Percentiles rank a stretch among this genome's conserved stretches.
phyloP scores from a whole-genome alignment of 2,113 vertebrate species.

The Corythornis madagascariensis region DNA sequence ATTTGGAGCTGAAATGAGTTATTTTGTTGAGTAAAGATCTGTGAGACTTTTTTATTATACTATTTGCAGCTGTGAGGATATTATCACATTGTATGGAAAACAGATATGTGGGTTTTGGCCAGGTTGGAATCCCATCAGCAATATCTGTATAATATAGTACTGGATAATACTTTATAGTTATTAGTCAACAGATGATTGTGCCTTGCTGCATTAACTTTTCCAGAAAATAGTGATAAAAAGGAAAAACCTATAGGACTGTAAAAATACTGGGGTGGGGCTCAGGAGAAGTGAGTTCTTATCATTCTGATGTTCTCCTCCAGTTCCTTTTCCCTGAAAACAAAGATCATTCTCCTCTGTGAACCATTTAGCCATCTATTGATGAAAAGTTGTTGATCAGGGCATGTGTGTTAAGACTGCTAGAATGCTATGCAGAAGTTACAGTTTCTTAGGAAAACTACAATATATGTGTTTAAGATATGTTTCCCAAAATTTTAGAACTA shows the following conservation, averaged over 20 bases:
- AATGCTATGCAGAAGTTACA: neutral
- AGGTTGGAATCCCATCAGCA: fast-evolving
- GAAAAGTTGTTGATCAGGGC: neutral
- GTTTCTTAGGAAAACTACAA: neutral
- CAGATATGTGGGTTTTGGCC: neutral
- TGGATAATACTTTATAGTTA: neutral
- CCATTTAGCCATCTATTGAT: neutral
- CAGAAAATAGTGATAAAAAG: neutral
- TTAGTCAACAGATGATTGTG: neutral
- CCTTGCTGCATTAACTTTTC: neutral
- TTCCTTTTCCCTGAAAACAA: neutral
- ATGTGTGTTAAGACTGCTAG: neutral
- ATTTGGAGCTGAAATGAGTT: neutral
- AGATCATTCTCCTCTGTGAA: neutral
- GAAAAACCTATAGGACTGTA: neutral
- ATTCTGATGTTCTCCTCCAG: neutral
- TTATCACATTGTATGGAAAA: neutral
- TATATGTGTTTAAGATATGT: neutral
- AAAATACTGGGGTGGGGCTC: neutral
- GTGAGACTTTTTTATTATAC: neutral
- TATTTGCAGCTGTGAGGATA: neutral
- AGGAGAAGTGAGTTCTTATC: neutral
- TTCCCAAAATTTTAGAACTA: neutral
- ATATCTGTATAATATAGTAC: neutral
- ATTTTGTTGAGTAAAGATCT: neutral